Percentiles rank a stretch among this genome's conserved stretches.
These are phyloP conservation scores for Mus pahari DNA, from an alignment of 2,113 vertebrate genomes.

Conservation along the genomic window DNA sequence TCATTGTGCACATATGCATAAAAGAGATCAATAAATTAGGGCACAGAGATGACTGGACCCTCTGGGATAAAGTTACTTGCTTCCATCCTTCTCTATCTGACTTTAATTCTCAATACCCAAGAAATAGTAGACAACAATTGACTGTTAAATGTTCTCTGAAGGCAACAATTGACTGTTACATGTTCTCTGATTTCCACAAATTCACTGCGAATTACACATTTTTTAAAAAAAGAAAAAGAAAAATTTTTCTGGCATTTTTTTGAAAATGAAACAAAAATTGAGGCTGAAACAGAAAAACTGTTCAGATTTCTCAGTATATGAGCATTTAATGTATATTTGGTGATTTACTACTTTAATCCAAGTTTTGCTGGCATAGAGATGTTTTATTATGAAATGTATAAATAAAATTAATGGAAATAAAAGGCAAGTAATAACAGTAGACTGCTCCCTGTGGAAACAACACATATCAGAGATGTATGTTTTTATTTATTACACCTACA, in stretches of 20 bases:
- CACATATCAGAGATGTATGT: not conserved
- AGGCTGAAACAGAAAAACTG: not conserved
- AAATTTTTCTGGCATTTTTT: not conserved
- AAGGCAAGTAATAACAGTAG: not conserved
- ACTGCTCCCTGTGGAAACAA: not conserved
- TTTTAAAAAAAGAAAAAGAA: not conserved
- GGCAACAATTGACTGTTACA: too few species aligned
- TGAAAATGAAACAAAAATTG: not conserved
- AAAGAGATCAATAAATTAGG: not conserved
- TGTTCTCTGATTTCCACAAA: not conserved
- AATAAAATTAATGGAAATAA: constrained; percentile 1
- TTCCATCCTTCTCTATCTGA: not conserved
- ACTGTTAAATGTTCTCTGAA: not conserved
- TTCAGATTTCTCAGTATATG: not conserved
- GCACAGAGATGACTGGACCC: not conserved
- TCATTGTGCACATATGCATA: not conserved
- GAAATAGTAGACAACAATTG: not conserved
- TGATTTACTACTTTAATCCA: constrained; percentile 46
- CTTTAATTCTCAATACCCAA: too few species aligned
- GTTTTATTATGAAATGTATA: not conserved
- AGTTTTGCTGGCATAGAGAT: not conserved
- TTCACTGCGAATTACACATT: not conserved
- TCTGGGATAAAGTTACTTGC: not conserved
- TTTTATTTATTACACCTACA: constrained; percentile 1
- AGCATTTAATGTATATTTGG: not conserved